These are phyloP conservation scores for Lamellibrachia satsuma DNA, from an alignment of 2,888 invertebrate species.

Conservation along the genomic window DNA sequence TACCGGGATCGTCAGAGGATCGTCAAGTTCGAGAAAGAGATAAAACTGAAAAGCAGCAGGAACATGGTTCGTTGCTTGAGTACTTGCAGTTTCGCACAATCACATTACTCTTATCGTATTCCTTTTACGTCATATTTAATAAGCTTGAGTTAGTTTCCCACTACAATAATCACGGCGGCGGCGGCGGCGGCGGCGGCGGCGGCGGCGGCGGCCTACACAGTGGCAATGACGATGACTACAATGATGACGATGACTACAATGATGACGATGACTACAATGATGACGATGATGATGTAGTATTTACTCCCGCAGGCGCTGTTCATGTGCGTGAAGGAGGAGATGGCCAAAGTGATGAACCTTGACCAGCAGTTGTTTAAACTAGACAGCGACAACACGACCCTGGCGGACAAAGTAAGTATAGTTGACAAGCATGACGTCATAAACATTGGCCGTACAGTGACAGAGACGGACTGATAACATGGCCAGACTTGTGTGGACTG, in stretches of 20 bases:
- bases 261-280: no score
- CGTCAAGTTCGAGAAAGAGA: neutral
- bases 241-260: no score
- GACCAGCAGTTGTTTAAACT: neutral
- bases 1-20: conserved; percentile 6
- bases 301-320: neutral
- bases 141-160: no score
- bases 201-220: no score
- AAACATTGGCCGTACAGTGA: neutral
- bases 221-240: no score
- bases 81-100: neutral
- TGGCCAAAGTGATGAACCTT: neutral
- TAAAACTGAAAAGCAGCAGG: neutral
- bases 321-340: neutral
- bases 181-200: no score
- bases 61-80: neutral
- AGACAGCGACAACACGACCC: neutral
- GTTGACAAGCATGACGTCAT: neutral
- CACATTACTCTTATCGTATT: neutral
- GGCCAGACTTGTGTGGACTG: no score
- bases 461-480: neutral
- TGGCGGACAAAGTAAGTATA: neutral
- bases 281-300: neutral
- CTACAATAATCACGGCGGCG: no score
- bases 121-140: no score